Percentiles rank a stretch among this genome's conserved stretches.
These are phyloP conservation scores for Sinocyclocheilus anophthalmus DNA, from an alignment of 2,113 vertebrate species.

Conservation along the genomic window DNA sequence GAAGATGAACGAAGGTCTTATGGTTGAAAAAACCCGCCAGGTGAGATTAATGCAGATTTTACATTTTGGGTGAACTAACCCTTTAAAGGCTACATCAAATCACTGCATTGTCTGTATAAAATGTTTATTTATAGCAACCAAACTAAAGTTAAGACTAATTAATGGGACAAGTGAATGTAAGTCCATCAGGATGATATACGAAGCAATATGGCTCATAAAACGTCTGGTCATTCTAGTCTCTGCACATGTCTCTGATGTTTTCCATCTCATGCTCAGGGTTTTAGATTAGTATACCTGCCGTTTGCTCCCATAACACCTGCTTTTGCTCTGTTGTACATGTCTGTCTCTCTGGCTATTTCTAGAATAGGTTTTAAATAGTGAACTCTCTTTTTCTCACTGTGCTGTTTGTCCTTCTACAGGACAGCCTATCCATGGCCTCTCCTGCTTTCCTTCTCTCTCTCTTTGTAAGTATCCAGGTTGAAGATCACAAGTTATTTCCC, in stretches of 20 bases:
- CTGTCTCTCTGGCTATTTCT: background rate
- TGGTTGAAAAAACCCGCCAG: too few relatives aligned
- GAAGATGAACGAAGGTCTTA: too few relatives aligned
- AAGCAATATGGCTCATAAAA: background rate
- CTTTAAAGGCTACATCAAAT: too few relatives aligned
- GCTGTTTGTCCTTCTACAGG: slow-evolving; percentile 98
- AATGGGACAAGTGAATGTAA: background rate
- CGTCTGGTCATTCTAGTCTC: slow-evolving; percentile 4
- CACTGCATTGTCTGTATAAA: too few relatives aligned
- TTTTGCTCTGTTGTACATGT: slow-evolving; percentile 6
- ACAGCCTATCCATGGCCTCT: slow-evolving; percentile 99
- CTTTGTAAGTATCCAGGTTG: slow-evolving; percentile 98
- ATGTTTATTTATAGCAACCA: too few relatives aligned
- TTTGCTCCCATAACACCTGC: background rate
- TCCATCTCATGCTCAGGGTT: background rate
- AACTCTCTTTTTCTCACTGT: slow-evolving; percentile 75
- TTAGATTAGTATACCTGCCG: background rate
- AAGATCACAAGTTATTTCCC: slow-evolving; percentile 43
- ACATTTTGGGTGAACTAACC: too few relatives aligned
- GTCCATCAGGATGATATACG: background rate
- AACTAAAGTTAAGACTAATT: background rate
- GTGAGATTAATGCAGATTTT: too few relatives aligned
- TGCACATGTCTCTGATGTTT: background rate
- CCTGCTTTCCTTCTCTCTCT: slow-evolving; percentile 99
- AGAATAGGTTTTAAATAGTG: slow-evolving; percentile 36